Evolutionary conservation across 1,140 invertebrate genomes (phyloP).

Genomic region (Zaprionus ornatus): DNA sequence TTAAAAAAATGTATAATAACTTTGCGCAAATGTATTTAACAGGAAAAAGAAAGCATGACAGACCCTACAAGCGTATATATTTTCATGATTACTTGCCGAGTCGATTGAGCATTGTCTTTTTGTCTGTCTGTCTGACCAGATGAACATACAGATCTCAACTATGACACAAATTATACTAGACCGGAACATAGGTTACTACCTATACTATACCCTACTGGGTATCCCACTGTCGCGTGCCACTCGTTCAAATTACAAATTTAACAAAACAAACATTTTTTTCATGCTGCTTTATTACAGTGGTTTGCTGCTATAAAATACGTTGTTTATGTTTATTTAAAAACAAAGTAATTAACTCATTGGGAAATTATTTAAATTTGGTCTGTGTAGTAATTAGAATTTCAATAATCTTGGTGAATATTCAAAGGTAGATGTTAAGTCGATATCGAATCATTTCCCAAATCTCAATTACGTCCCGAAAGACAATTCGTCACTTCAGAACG

Average conservation of each 20-base stretch:
- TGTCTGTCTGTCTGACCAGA: no score
- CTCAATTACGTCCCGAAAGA: conserved; percentile 26
- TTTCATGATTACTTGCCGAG: no score
- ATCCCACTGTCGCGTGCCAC: no score
- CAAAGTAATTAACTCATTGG: background rate
- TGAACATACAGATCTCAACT: no score
- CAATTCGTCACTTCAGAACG: conserved; percentile 35
- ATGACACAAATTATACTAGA: no score
- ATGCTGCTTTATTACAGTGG: conserved; percentile 48
- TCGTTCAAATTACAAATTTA: background rate
- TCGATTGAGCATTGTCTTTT: no score
- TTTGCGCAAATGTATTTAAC: no score
- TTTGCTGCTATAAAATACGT: conserved; percentile 18
- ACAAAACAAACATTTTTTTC: background rate
- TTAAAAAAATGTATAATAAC: no score
- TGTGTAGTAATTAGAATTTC: background rate
- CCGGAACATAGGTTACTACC: no score
- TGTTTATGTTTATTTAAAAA: background rate
- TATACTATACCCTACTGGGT: no score
- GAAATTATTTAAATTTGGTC: background rate
- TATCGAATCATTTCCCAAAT: background rate
- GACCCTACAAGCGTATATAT: no score
- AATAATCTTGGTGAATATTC: background rate
- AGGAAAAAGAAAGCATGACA: no score
- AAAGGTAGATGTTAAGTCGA: background rate